These are phyloP conservation scores for Pogona vitticeps DNA, from an alignment of 2,113 vertebrate species.

Conservation along the genomic window DNA sequence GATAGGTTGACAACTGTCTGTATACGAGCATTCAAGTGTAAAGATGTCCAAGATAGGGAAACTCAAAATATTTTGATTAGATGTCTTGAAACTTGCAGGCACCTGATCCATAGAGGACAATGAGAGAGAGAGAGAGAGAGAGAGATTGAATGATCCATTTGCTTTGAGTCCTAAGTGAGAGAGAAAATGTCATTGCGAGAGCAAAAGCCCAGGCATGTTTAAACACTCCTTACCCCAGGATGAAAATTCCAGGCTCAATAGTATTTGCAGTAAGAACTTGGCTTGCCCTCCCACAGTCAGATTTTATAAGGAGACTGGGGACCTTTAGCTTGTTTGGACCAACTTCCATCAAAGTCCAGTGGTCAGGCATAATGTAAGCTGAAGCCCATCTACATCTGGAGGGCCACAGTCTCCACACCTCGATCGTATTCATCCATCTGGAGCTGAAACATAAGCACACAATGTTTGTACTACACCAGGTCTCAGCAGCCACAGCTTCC, in stretches of 20 bases:
- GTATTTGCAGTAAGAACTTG: neutral
- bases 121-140: slow-evolving; percentile 16
- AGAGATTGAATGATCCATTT: slow-evolving; percentile 49
- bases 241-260: neutral
- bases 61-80: slow-evolving; percentile 52
- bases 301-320: neutral
- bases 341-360: neutral
- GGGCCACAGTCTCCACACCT: neutral
- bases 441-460: neutral
- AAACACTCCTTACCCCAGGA: neutral
- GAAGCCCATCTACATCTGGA: neutral
- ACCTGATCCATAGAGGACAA: slow-evolving; percentile 55
- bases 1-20: slow-evolving; percentile 40
- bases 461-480: neutral
- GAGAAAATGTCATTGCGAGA: slow-evolving; percentile 49
- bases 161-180: slow-evolving; percentile 60
- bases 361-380: neutral
- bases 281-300: neutral
- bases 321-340: neutral
- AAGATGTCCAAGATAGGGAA: slow-evolving; percentile 56
- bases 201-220: slow-evolving; percentile 26
- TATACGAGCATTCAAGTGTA: slow-evolving; percentile 10
- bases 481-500: neutral
- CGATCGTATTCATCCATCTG: too few species aligned
- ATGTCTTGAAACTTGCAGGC: slow-evolving; percentile 33